Evolutionary conservation across 2,888 invertebrate species (phyloP), one percentile per base, ranked within the genome.

Genomic region (Caenorhabditis macrosperma): DNA sequence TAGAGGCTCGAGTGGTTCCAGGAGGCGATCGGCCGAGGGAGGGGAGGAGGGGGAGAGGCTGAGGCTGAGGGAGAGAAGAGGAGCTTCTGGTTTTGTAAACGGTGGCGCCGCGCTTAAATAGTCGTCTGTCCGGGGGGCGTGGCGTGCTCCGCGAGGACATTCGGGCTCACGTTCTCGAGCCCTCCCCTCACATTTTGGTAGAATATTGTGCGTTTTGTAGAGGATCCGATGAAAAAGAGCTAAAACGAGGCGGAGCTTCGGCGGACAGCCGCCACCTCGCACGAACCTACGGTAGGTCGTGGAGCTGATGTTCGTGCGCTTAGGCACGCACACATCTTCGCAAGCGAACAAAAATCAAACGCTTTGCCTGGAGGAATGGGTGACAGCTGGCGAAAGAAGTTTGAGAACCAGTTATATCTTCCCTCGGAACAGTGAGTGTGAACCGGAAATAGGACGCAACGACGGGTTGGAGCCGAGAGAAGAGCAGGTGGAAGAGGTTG

Each of bases 131-230:
- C 44, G 26, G 17, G 57, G 63, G 74, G 74, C 74, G 74, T 64
- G 64, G 74, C 59, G 38, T 71, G 63, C 63, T 26, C 17, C n/a
- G 10, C 22, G 59, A 64, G 74, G 64, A 59, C 69, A 69, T 59
- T 59, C 48, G 52, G 48, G 64, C 64, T 64, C 59, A 59, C 64
- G 57, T 64, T 64, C 64, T 71, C 35, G 61, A 71, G 60, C 61
- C 55, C 63, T 57, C 72, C 63, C 48, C 55, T 57, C 33, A 66
- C 50, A 17, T 26, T 38, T 35, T 28, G 26, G 33, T 46, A 44
- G 50, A 33, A 64, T 72, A 64, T 64, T 48, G 72, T 55, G 72
- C 12, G 30, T 22, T 20, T 48, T 28, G 12, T 10, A 57, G 63
- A 72, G 72, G 48, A 22, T 26, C 28, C 44, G 33, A 61, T 44